Base-by-base conservation (phyloP, 2,797 vertebrate genomes). In the Lacerta viridis region DNA sequence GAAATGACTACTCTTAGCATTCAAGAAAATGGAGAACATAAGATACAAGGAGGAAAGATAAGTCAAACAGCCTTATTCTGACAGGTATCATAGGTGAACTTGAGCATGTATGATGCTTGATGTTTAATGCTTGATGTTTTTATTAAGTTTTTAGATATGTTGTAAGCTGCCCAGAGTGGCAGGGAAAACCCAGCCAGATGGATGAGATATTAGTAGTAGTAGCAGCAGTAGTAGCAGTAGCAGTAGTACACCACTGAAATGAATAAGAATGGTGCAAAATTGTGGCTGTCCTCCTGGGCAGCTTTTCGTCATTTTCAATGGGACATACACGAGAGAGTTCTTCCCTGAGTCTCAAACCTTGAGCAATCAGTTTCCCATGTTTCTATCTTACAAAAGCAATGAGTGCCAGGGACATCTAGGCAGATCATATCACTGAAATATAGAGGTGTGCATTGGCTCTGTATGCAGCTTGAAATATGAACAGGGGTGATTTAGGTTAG, bases 1-100 rank as follows among this genome's bases (percentile, higher is more conserved):
- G 4, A 88, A 90, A 80, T 83, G 0, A 78, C 15, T 80, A 79
- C 36, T 91, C 80, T 80, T 61, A 33, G 4, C 80, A 50, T 61
- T 71, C 23, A 46, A 25, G 89, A 50, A 64, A 64, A 7, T 74
- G 20, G 9, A 79, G 80, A 13, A 61, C 0, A 7, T 27, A 71
- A 39, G 17, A 71, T 20, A 3, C 25, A 66, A 87, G 71, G n/a
- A 3, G 2, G 41, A 29, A 43, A 55, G 7, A 1, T 75, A 80
- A 0, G 75, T 36, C 78, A 69, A 80, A 39, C 29, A 33, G 2
- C 1, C n/a, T 43, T 1, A 8, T 75, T 86, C n/a, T 5, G 88
- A 39, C 2, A 71, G 1, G 0, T 23, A 25, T 85, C 29, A 0
- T 72, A 8, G 59, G 86, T 86, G 33, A 90, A 85, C 7, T 2